Evolutionary conservation across 2,888 invertebrate species (phyloP), one percentile per base, ranked within the genome.

Genomic region (Thymelicus acteon): DNA sequence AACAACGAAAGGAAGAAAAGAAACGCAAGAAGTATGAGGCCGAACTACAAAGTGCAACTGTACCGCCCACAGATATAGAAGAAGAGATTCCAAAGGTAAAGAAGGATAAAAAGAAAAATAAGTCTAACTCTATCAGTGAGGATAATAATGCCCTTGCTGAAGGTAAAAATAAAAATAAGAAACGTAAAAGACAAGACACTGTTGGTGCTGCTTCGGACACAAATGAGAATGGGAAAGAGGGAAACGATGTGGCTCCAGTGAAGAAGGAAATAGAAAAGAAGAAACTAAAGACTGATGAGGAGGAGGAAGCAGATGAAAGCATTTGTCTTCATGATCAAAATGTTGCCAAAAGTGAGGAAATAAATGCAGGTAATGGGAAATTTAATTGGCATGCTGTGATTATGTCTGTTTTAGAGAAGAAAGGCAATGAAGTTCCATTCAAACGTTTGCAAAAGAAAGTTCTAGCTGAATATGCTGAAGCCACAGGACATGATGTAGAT

Each of bases 391-490:
- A 93, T 77, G 88, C 86, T 7, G 89, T 91, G 5, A 94, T 95
- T 15, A 77, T 92, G 71, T 88, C 93, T 3, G 88, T 95, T 61
- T 83, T 95, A 68, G 81, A 92, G 73, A 90, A 93, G 63, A 92
- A 92, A 79, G 95, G 94, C 6, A 95, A 96, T 75, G 96, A 96
- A 79, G 91, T 97, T 58, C 94, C 96, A 0, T 83, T 96, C 70
- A 96, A 96, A 80, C 96, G 97, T 79, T 88, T 98, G 19, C 95
- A 96, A 78, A 97, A 97, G 83, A 97, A 97, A 89, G 95, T 97
- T 7, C 82, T 96, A 1, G 94, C 95, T 61, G 96, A 95, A 77
- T 97, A 96, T 74, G 83, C 91, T 48, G 92, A 93, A 78, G 87
- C 90, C 39, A 94, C 94, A 24, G 90, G 93, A 0, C 80, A 86